Conservation (phyloP, 2,888 invertebrate genomes). For the Nephrocerus scutellatus region DNA sequence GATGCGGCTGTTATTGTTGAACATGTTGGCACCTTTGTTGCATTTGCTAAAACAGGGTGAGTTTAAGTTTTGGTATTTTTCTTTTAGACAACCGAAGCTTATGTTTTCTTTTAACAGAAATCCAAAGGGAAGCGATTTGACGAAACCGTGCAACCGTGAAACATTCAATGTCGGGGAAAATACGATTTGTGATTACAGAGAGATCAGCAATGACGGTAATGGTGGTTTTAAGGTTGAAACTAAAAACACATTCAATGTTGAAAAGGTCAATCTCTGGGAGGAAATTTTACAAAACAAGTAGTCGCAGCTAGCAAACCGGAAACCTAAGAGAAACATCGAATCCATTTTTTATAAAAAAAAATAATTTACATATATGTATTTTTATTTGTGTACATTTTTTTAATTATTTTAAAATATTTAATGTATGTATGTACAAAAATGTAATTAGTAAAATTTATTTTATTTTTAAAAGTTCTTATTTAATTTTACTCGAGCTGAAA, state of each 20-base stretch:
- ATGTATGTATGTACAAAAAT: too few species aligned
- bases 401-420: too few species aligned
- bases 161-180: slow-evolving; percentile 14
- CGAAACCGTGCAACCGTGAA: slow-evolving; percentile 20
- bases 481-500: too few species aligned
- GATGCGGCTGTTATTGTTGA: slow-evolving; percentile 42
- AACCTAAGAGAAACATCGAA: too few species aligned
- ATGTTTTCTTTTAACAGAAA: slow-evolving; percentile 24
- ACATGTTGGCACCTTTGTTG: slow-evolving; percentile 47
- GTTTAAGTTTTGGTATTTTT: slow-evolving; percentile 9
- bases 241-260: slow-evolving; percentile 28
- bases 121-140: slow-evolving; percentile 23
- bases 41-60: slow-evolving; percentile 50
- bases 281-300: too few species aligned
- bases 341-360: too few species aligned
- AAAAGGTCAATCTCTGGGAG: slow-evolving; percentile 35
- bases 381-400: too few species aligned
- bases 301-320: too few species aligned
- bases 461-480: too few species aligned
- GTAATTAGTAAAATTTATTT: too few species aligned
- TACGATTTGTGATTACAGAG: slow-evolving; percentile 39
- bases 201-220: slow-evolving; percentile 28
- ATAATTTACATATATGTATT: too few species aligned
- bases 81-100: background rate
- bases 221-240: slow-evolving; percentile 24